Conservation (phyloP, 2,888 invertebrate species). For the Anarsia innoxiella region DNA sequence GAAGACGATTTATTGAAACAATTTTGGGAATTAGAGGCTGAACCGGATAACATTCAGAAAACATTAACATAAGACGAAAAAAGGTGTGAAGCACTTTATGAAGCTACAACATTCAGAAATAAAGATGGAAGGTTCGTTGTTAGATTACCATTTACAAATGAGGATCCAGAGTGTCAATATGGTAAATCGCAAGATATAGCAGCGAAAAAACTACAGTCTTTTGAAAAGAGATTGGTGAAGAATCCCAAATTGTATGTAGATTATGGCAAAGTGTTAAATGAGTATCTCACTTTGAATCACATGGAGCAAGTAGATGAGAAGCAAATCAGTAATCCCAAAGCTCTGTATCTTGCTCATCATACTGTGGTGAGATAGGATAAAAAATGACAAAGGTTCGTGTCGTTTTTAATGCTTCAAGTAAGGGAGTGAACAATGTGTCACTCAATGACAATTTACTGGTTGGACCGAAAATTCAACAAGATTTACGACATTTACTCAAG, state of each 20-base stretch:
- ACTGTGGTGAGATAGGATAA: slow-evolving; percentile 15
- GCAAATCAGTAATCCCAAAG: background rate
- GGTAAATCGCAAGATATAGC: slow-evolving; percentile 15
- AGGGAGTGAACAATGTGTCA: slow-evolving; percentile 13
- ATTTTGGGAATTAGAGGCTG: slow-evolving; percentile 20
- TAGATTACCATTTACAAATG: slow-evolving; percentile 13
- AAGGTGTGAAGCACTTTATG: slow-evolving; percentile 13
- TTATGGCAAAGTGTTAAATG: slow-evolving; percentile 16
- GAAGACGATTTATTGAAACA: slow-evolving; percentile 13
- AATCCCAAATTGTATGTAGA: slow-evolving; percentile 10
- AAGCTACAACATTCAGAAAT: slow-evolving; percentile 14
- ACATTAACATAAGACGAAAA: slow-evolving; percentile 10
- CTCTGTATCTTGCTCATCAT: slow-evolving; percentile 17
- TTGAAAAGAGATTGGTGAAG: slow-evolving; percentile 13
- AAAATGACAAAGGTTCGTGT: slow-evolving; percentile 16
- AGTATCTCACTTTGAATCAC: slow-evolving; percentile 14
- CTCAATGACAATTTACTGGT: slow-evolving; percentile 17
- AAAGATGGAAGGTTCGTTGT: slow-evolving; percentile 14
- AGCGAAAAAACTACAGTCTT: slow-evolving; percentile 13
- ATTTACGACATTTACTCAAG: slow-evolving; percentile 16
- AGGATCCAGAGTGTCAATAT: slow-evolving; percentile 14
- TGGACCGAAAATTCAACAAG: slow-evolving; percentile 19
- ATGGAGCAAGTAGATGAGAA: slow-evolving; percentile 2
- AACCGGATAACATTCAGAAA: slow-evolving; percentile 6
- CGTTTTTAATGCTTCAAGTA: slow-evolving; percentile 17